Percentiles rank a stretch among this genome's conserved stretches.
Conservation (phyloP, 2,113 vertebrate species). For the Tyto alba region DNA sequence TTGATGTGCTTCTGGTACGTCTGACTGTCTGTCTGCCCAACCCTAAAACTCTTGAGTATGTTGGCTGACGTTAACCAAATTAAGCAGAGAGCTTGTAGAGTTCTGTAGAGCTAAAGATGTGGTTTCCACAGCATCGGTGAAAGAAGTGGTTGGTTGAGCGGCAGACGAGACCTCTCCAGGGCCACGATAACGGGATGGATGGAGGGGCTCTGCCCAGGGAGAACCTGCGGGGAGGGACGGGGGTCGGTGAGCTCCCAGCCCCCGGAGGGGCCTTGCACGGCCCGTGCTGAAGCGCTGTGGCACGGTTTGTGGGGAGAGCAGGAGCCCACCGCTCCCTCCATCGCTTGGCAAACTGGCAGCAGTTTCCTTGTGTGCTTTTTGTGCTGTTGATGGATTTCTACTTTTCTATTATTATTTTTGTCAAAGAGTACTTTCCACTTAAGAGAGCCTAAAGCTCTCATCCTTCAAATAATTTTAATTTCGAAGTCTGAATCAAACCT, state of each 20-base stretch:
- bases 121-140: rapidly evolving
- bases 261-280: not conserved
- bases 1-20: not conserved
- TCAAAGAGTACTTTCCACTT: not conserved
- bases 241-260: rapidly evolving
- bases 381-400: not conserved
- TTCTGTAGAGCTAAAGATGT: not conserved
- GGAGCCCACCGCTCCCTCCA: not conserved
- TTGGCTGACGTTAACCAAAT: not conserved
- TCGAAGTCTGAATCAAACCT: not conserved
- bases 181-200: rapidly evolving
- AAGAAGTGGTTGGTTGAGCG: too few relatives aligned
- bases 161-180: not conserved
- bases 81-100: not conserved
- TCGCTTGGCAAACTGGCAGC: not conserved
- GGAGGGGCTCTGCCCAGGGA: not conserved
- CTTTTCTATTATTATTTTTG: not conserved
- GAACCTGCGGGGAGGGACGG: rapidly evolving
- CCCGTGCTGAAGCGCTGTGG: not conserved
- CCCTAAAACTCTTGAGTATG: rapidly evolving
- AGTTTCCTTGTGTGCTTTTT: rapidly evolving
- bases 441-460: not conserved
- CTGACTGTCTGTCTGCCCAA: not conserved
- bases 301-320: rapidly evolving
- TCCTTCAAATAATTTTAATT: not conserved